Evolutionary conservation across 2,113 vertebrate genomes (phyloP).

Genomic region (Tachysurus fulvidraco): DNA sequence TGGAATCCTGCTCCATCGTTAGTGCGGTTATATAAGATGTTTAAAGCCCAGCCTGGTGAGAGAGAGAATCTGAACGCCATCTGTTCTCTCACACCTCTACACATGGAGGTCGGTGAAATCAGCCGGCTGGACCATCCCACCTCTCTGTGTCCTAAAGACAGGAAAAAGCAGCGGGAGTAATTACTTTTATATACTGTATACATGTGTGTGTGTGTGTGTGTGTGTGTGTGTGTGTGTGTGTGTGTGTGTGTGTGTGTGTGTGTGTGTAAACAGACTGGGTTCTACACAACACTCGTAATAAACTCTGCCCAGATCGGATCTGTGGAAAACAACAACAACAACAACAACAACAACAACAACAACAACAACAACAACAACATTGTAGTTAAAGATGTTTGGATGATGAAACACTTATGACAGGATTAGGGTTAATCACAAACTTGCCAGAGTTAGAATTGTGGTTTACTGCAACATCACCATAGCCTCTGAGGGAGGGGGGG

Average conservation of each 20-base stretch:
- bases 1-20: background rate
- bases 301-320: background rate
- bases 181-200: constrained; percentile 28
- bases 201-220: background rate
- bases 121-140: constrained; percentile 72
- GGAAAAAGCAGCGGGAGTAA: background rate
- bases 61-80: constrained; percentile 21
- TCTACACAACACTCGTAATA: background rate
- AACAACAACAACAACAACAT: background rate
- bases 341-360: too few relatives aligned
- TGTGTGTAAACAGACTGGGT: too few relatives aligned
- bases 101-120: constrained; percentile 64
- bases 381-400: background rate
- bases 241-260: background rate
- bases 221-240: too few relatives aligned
- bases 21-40: background rate
- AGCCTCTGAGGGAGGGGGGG: background rate
- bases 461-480: background rate
- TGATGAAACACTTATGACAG: background rate
- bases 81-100: constrained; percentile 36
- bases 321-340: background rate
- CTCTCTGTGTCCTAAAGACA: constrained; percentile 67
- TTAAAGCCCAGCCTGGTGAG: background rate
- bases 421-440: background rate
- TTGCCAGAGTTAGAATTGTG: background rate